Evolutionary conservation across 2,113 vertebrate species (phyloP), one percentile per base, ranked within the genome.

Genomic region (Lonchura striata): DNA sequence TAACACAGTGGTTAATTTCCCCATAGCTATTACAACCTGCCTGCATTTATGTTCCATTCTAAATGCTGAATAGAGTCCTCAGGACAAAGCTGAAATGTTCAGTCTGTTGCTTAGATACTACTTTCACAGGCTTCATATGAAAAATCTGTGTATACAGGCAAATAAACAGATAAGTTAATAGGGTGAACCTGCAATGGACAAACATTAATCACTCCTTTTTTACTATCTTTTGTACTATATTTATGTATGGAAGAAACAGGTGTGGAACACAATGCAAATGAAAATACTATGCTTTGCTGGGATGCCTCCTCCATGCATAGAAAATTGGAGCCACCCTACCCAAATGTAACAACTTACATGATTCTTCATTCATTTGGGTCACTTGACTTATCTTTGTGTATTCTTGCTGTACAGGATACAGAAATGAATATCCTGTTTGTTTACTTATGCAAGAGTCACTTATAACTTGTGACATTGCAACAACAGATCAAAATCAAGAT

Each of bases 41-140:
- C 88, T 79, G 49, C 79, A 54, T 94, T 79, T 80, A 65, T 90
- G 63, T 46, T 85, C 27, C 37, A 42, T 87, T 91, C 42, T 53
- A 88, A 85, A 76, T 63, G 56, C 39, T 91, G 91, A 95, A 92
- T 59, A 65, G 75, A 93, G 64, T 95, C 87, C 75, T 94, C 80
- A 86, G 92, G 87, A 96, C 91, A 95, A 82, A 94, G 66, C 84
- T 69, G 82, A 87, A 92, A 72, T 82, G 24, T 65, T 94, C 75
- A 39, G 66, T 65, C 85, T 90, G 94, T 95, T 97, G 93, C 95
- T 96, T 97, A 82, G 95, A 94, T 95, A 95, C 95, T 95, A 59
- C 70, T 87, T 95, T 74, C 89, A 94, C 21, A 74, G 74, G 47
- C 63, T 94, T 93, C 75, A 18, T 70, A n/a, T 65, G 82, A 92